phyloP scores from a whole-genome alignment of 2,113 vertebrate species.

The Pseudolaguvia tuberculata region DNA sequence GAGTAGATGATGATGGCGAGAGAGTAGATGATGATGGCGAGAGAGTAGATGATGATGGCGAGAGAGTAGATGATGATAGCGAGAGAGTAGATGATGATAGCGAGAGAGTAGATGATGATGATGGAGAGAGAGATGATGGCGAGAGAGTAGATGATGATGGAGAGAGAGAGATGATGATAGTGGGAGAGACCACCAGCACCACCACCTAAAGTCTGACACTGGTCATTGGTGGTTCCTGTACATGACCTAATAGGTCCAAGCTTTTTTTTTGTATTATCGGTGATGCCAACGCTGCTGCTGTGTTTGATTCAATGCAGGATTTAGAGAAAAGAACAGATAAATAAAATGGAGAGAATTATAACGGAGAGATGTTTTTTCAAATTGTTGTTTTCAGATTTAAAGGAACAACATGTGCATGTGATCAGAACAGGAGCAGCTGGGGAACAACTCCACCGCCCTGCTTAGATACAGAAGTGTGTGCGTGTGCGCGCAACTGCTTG shows the following conservation, averaged over 20 bases:
- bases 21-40: no score
- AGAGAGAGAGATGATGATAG: no score
- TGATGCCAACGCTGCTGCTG: not conserved
- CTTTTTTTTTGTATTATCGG: no score
- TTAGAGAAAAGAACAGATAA: not conserved
- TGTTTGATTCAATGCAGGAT: not conserved
- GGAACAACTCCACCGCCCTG: slow-evolving; percentile 18
- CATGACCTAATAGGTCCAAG: not conserved
- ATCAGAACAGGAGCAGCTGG: slow-evolving; percentile 38
- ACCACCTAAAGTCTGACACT: not conserved
- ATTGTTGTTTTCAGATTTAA: not conserved
- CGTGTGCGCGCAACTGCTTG: slow-evolving; percentile 1
- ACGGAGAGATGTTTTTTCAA: not conserved
- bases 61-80: no score
- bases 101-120: no score
- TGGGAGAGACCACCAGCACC: not conserved
- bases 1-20: no score
- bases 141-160: no score
- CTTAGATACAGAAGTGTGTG: slow-evolving; percentile 8
- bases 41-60: no score
- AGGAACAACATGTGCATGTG: slow-evolving; percentile 13
- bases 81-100: no score
- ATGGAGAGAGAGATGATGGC: no score
- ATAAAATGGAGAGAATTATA: not conserved
- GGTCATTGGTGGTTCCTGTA: not conserved